Conservation (phyloP, 2,113 vertebrate genomes). For the Cavia porcellus region DNA sequence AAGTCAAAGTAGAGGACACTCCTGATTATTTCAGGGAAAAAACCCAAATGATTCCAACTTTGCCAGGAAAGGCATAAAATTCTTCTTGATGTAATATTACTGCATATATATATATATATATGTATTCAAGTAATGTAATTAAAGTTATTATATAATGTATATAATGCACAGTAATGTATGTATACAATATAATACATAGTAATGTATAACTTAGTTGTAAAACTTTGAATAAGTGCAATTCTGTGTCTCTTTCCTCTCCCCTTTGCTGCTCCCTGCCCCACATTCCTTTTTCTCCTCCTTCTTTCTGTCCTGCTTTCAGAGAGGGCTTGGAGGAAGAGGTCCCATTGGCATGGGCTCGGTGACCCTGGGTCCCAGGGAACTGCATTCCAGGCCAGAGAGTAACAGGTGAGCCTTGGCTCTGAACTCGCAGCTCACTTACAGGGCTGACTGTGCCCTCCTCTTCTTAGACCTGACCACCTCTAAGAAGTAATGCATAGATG, state of each 20-base stretch:
- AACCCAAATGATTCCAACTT: neutral
- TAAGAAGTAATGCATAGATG: neutral
- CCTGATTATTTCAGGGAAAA: neutral
- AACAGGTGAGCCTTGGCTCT: neutral
- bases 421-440: neutral
- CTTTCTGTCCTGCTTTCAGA: neutral
- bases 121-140: neutral
- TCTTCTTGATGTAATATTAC: neutral
- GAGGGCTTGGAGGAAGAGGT: neutral
- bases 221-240: neutral
- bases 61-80: conserved; percentile 29
- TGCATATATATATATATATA: neutral
- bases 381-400: neutral
- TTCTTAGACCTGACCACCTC: neutral
- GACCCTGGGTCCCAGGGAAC: neutral
- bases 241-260: neutral
- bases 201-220: neutral
- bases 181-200: neutral
- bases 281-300: neutral
- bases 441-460: accelerated
- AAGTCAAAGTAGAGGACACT: neutral
- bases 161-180: too few relatives aligned
- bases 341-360: accelerated
- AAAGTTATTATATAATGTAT: neutral
- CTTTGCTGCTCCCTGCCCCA: neutral